Percentiles rank a stretch among this genome's conserved stretches.
Evolutionary conservation across 2,888 invertebrate genomes (phyloP).

Genomic region (Melangyna quadrimaculata): DNA sequence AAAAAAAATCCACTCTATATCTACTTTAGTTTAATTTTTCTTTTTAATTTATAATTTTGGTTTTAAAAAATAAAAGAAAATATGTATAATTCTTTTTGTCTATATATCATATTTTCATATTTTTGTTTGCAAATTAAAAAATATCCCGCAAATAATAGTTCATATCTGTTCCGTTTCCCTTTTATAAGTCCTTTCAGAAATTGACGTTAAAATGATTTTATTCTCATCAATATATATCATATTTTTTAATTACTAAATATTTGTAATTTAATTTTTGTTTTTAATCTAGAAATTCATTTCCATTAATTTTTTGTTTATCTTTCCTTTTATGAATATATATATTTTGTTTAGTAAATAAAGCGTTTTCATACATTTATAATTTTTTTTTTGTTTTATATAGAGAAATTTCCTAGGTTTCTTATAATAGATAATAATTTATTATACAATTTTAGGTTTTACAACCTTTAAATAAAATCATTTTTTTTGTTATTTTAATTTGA

Average conservation of each 20-base stretch:
- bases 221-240: conserved; percentile 19
- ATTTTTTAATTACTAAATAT: conserved; percentile 32
- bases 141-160: conserved; percentile 41
- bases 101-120: not conserved
- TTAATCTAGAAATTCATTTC: conserved; percentile 68
- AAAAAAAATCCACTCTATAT: not conserved
- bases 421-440: conserved; percentile 55
- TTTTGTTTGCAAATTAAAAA: conserved; percentile 39
- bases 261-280: conserved; percentile 20
- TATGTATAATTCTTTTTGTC: not conserved
- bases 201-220: conserved; percentile 64
- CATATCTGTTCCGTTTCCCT: conserved; percentile 51
- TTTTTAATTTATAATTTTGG: not conserved
- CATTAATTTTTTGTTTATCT: conserved; percentile 18
- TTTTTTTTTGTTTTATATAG: conserved; percentile 47
- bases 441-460: conserved; percentile 44
- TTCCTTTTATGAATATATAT: conserved; percentile 64
- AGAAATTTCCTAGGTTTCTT: conserved; percentile 58
- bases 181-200: conserved; percentile 64
- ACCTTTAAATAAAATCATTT: conserved; percentile 27
- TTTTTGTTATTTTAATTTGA: not conserved
- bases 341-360: conserved; percentile 70
- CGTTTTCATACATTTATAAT: conserved; percentile 66
- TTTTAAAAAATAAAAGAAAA: not conserved
- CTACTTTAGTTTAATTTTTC: not conserved